Evolutionary conservation across 2,113 vertebrate species (phyloP), one percentile per base, ranked within the genome.

Genomic region (Ceyx cyanopectus): DNA sequence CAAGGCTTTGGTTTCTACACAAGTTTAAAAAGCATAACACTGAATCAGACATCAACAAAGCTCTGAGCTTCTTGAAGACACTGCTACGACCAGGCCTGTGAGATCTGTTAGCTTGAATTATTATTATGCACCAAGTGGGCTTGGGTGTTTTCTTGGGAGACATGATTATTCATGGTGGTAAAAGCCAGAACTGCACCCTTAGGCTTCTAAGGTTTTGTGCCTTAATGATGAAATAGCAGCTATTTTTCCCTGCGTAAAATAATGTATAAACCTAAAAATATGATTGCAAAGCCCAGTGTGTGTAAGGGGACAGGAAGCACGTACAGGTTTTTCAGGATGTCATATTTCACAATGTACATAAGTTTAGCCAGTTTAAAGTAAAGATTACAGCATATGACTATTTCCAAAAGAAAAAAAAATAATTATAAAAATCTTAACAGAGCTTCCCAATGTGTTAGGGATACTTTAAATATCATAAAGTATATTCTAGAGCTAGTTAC

Each of bases 71-170:
- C 53, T 63, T 18, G 40, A 78, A 62, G 14, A 61, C 20, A 5
- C 6, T 65, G 45, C 13, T 34, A 11, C 34, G 46, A 29, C 20
- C 22, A 66, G 24, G 5, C 26, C 29, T 23, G 6, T 43, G 15
- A 32, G 22, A 10, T 77, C 69, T 58, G 30, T 66, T 84, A 51
- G 2, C 18, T 78, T 77, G 30, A 61, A 43, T 86, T 74, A 27
- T 56, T 79, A 1, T 53, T 46, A 43, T 0, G 2, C 8, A 67
- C 2, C 23, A 45, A 1, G 7, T 9, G 6, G 41, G 30, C 14
- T 41, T 51, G 1, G 3, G 17, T 10, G 30, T 68, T 30, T 79
- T 76, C 75, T 8, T 8, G 11, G 12, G 19, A 43, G 10, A 72
- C 1, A 4, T 14, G 22, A 81, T 63, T 81, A 81, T 46, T 65